A percentile compares a stretch with the other conserved stretches of the same genome.
Conservation (phyloP, 2,797 vertebrate species). For the Epinephelus awoara region DNA sequence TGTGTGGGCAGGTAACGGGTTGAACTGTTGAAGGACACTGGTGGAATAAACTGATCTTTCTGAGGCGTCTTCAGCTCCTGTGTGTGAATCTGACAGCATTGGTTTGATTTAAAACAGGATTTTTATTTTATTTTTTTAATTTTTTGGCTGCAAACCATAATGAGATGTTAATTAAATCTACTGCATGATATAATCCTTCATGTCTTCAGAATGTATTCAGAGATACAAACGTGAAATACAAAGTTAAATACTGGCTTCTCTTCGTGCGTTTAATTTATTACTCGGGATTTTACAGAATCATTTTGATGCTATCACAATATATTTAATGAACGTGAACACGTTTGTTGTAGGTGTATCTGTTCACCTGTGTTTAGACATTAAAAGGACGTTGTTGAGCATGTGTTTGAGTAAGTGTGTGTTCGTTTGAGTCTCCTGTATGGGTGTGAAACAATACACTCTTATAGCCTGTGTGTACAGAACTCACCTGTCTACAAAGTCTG, state of each 20-base stretch:
- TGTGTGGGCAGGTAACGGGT: slow-evolving; percentile 48
- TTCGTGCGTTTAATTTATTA: background rate
- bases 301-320: background rate
- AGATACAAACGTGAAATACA: background rate
- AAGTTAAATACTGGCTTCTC: background rate
- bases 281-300: background rate
- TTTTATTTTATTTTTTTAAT: too few relatives aligned
- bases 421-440: slow-evolving; percentile 1
- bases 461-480: background rate
- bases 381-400: background rate
- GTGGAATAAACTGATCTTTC: background rate
- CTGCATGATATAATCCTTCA: background rate
- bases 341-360: background rate
- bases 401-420: background rate
- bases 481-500: background rate
- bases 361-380: background rate
- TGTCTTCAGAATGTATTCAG: background rate
- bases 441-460: slow-evolving; percentile 17
- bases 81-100: background rate
- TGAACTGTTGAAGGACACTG: slow-evolving; percentile 41
- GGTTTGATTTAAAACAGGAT: background rate
- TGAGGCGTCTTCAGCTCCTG: background rate
- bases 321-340: background rate
- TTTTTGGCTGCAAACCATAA: background rate
- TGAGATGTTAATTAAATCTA: background rate